Percentiles rank a stretch among this genome's conserved stretches.
Evolutionary conservation across 2,888 invertebrate species (phyloP).

Genomic region (Cephus rjabovi): DNA sequence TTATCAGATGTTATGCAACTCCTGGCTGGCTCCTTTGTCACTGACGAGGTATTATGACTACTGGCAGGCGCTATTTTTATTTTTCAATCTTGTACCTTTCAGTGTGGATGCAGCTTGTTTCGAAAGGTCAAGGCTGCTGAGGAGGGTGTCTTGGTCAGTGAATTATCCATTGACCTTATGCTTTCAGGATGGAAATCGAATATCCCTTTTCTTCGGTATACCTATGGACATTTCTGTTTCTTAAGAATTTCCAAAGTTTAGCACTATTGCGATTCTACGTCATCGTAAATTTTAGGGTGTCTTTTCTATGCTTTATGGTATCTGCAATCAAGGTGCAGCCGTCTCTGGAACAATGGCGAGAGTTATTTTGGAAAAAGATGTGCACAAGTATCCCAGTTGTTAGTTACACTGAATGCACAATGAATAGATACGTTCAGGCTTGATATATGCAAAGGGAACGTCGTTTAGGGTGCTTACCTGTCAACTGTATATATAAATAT

Average conservation of each 20-base stretch:
- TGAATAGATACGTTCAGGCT: not conserved
- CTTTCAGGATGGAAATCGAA: not conserved
- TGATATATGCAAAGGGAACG: not conserved
- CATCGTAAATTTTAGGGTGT: not conserved
- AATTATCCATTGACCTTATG: not conserved
- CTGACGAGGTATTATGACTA: not conserved
- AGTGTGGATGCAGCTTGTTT: not conserved
- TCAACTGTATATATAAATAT: not conserved
- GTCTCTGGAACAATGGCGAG: not conserved
- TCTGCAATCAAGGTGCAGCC: not conserved
- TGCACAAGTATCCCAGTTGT: not conserved
- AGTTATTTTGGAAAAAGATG: not conserved
- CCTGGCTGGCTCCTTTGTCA: not conserved
- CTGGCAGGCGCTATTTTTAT: not conserved
- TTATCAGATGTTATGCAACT: not conserved
- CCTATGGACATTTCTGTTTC: not conserved
- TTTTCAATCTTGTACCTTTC: not conserved
- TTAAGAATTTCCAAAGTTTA: not conserved
- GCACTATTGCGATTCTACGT: not conserved
- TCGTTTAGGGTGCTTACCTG: not conserved
- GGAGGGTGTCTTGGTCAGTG: not conserved
- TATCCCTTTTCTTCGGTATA: not conserved
- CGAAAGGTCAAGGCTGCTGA: not conserved
- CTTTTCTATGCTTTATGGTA: not conserved
- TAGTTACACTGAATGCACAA: not conserved